Conservation (phyloP, 2,888 invertebrate species). For the Lasius platythorax region DNA sequence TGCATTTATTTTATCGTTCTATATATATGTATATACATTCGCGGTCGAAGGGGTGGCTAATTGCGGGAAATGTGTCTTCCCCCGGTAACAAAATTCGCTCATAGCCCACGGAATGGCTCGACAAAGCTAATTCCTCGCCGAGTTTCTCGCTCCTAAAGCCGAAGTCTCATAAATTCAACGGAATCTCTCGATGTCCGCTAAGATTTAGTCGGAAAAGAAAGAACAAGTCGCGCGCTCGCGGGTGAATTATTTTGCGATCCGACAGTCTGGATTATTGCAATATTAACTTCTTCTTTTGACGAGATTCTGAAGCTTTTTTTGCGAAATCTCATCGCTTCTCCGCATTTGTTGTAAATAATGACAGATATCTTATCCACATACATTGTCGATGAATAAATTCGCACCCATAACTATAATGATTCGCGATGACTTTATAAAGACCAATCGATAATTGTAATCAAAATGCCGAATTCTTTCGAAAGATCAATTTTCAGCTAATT, state of each 20-base stretch:
- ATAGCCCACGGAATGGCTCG: conserved; percentile 72
- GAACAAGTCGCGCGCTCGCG: conserved; percentile 12
- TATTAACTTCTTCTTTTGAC: conserved; percentile 66
- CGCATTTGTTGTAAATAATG: background rate
- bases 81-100: conserved; percentile 67
- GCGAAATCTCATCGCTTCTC: conserved; percentile 52
- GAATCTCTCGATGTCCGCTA: conserved; percentile 66
- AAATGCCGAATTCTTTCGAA: background rate
- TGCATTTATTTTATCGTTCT: conserved; percentile 11
- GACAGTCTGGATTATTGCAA: conserved; percentile 66
- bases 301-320: conserved; percentile 50
- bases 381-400: background rate
- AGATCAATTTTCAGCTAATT: background rate
- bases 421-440: background rate
- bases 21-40: conserved; percentile 28
- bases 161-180: conserved; percentile 73
- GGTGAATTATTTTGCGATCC: conserved; percentile 56
- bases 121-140: conserved; percentile 71
- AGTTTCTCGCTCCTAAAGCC: conserved; percentile 54
- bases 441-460: background rate
- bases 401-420: background rate
- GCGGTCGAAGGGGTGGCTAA: conserved; percentile 60
- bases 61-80: conserved; percentile 73
- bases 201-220: conserved; percentile 68
- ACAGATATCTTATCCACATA: background rate